Evolutionary conservation across 2,113 vertebrate species (phyloP).

Genomic region (Daboia siamensis): DNA sequence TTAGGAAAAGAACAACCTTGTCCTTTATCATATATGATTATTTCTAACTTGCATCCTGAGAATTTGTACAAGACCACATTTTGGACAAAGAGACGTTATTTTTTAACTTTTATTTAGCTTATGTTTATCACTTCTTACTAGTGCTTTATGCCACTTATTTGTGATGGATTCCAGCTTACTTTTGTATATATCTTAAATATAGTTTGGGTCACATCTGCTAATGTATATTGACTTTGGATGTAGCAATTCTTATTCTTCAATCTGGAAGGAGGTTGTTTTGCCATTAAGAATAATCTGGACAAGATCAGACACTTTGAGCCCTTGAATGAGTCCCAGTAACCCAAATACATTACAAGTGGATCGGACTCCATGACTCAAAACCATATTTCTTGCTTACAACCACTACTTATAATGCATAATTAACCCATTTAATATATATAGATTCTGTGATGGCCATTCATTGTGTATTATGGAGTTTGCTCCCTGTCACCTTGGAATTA

Average conservation of each 20-base stretch:
- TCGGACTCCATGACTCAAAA: not conserved
- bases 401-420: not conserved
- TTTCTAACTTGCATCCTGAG: not conserved
- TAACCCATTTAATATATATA: not conserved
- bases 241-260: not conserved
- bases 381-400: not conserved
- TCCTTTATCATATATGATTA: not conserved
- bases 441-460: not conserved
- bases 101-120: not conserved
- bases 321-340: not conserved
- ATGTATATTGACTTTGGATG: not conserved
- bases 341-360: not conserved
- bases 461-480: not conserved
- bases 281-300: not conserved
- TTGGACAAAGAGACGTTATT: not conserved
- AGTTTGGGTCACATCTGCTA: not conserved
- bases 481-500: not conserved
- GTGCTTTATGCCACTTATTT: not conserved
- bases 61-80: not conserved
- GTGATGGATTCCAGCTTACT: not conserved
- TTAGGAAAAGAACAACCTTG: not conserved
- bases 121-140: not conserved
- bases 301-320: not conserved
- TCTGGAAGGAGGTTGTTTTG: not conserved
- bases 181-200: not conserved